Evolutionary conservation across 2,888 invertebrate species (phyloP).

Genomic region (Polietes domitor): DNA sequence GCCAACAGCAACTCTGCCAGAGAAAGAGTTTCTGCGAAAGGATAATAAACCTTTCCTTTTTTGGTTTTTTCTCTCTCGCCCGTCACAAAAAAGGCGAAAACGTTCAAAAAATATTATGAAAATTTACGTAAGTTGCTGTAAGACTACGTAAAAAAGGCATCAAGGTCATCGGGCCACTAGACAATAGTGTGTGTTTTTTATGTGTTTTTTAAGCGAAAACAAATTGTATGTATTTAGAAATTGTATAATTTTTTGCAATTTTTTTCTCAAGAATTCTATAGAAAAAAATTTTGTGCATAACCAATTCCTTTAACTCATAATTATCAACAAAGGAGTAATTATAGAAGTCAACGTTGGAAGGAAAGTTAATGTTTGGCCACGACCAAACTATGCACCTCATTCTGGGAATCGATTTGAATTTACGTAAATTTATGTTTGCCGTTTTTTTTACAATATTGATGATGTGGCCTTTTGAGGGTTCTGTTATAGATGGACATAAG

Average conservation of each 20-base stretch:
- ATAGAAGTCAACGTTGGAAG: slow-evolving; percentile 49
- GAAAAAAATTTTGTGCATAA: neutral
- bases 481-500: neutral
- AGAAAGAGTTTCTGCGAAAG: slow-evolving; percentile 66
- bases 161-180: slow-evolving; percentile 35
- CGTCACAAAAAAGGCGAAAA: neutral
- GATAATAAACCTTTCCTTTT: slow-evolving; percentile 59
- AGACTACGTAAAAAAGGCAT: slow-evolving; percentile 49
- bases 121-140: slow-evolving; percentile 62
- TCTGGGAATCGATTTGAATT: slow-evolving; percentile 10
- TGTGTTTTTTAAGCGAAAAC: slow-evolving; percentile 12
- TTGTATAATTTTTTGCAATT: slow-evolving; percentile 31
- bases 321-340: slow-evolving; percentile 56
- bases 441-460: neutral
- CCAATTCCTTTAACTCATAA: slow-evolving; percentile 42
- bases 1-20: slow-evolving; percentile 10
- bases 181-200: neutral
- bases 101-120: slow-evolving; percentile 36
- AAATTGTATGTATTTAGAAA: neutral
- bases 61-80: neutral
- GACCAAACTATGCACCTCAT: neutral
- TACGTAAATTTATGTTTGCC: neutral
- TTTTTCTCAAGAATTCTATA: slow-evolving; percentile 25
- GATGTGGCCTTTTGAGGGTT: neutral
- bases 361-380: neutral